Percentiles rank a stretch among this genome's conserved stretches.
phyloP scores from a whole-genome alignment of 2,888 invertebrate genomes.

The Acrobasis consociella region DNA sequence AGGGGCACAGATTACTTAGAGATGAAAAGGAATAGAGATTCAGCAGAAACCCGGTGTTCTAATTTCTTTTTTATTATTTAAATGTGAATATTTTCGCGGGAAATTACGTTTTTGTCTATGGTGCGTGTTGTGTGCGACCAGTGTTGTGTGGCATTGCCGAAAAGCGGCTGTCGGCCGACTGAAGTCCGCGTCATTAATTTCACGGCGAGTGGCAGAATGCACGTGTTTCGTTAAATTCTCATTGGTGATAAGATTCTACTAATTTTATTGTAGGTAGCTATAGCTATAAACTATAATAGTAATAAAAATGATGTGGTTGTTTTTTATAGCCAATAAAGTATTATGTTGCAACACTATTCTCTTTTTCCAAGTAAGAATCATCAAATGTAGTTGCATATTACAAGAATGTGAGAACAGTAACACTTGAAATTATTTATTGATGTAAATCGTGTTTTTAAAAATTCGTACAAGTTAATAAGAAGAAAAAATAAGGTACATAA shows the following conservation, averaged over 20 bases:
- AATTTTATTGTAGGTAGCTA: background rate
- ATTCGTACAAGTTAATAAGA: too few relatives aligned
- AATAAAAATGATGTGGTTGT: background rate
- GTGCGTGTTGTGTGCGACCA: slow-evolving; percentile 37
- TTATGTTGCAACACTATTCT: background rate
- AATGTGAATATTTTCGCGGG: slow-evolving; percentile 29
- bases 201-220: slow-evolving; percentile 31
- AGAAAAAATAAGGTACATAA: too few relatives aligned
- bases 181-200: slow-evolving; percentile 45
- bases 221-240: slow-evolving; percentile 41
- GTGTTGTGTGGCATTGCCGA: slow-evolving; percentile 39
- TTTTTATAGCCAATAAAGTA: background rate
- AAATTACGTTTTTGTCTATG: slow-evolving; percentile 31
- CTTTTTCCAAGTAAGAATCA: too few relatives aligned
- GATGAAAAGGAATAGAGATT: slow-evolving; percentile 1
- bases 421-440: too few relatives aligned
- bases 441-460: too few relatives aligned
- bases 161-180: slow-evolving; percentile 45
- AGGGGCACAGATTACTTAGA: too few relatives aligned
- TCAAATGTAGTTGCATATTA: too few relatives aligned
- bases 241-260: slow-evolving; percentile 54
- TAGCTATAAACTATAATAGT: background rate
- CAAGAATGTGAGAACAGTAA: too few relatives aligned
- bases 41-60: slow-evolving; percentile 24
- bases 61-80: slow-evolving; percentile 14